These are phyloP conservation scores for Microcebus tavaratra DNA, from an alignment of 2,113 vertebrate genomes.

Conservation along the genomic window DNA sequence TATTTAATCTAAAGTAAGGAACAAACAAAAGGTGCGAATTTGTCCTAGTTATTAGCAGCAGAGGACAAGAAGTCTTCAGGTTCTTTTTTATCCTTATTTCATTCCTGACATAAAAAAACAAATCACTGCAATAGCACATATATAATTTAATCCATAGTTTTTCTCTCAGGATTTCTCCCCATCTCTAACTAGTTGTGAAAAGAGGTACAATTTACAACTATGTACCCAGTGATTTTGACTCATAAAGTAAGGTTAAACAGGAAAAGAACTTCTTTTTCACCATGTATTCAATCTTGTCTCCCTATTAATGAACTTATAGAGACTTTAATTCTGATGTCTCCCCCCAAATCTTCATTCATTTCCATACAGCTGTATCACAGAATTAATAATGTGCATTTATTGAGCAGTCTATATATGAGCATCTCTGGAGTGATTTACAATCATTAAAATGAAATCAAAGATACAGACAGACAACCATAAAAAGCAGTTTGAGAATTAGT, in stretches of 20 bases:
- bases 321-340: conserved; percentile 14
- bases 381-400: conserved; percentile 34
- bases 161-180: neutral
- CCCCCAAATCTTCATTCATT: neutral
- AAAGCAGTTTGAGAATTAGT: conserved; percentile 54
- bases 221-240: neutral
- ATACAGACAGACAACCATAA: conserved; percentile 22
- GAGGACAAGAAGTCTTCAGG: neutral
- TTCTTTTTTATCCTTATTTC: neutral
- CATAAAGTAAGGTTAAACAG: neutral
- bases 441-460: conserved; percentile 64
- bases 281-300: neutral
- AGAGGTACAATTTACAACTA: neutral
- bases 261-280: conserved; percentile 9
- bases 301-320: neutral
- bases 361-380: neutral
- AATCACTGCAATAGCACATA: neutral
- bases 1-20: neutral
- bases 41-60: neutral
- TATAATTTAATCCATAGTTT: neutral
- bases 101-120: neutral
- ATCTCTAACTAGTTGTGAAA: neutral
- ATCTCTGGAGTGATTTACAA: conserved; percentile 20
- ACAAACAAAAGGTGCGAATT: neutral
- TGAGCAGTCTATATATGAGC: neutral